These are phyloP conservation scores for Apogon hyalosoma DNA, from an alignment of 2,797 vertebrate genomes.

Conservation along the genomic window DNA sequence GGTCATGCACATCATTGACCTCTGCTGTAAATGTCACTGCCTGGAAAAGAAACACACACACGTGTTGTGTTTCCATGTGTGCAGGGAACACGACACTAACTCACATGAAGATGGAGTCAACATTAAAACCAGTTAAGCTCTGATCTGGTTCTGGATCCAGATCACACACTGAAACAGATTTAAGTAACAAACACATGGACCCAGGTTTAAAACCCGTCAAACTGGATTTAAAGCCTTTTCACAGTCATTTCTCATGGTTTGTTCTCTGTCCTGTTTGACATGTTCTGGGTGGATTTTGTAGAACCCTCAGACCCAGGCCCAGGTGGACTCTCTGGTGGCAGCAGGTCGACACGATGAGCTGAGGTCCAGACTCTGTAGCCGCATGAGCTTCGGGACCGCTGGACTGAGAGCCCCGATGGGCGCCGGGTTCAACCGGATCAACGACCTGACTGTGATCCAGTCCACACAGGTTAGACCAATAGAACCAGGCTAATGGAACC, in stretches of 20 bases:
- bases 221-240: too few species aligned
- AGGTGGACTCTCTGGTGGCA: constrained; percentile 87
- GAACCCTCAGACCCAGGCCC: constrained; percentile 89
- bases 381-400: constrained; percentile 92
- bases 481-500: background rate
- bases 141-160: too few species aligned
- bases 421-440: constrained; percentile 93
- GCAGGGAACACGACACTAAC: too few species aligned
- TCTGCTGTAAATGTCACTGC: constrained; percentile 78
- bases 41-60: constrained; percentile 22
- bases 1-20: constrained; percentile 63
- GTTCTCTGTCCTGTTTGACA: background rate
- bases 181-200: too few species aligned
- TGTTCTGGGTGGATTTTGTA: constrained; percentile 53
- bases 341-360: constrained; percentile 85
- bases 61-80: background rate
- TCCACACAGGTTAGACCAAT: constrained; percentile 88
- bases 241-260: too few species aligned
- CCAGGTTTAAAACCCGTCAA: too few species aligned
- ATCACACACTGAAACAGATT: too few species aligned
- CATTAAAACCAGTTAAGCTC: too few species aligned
- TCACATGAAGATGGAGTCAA: too few species aligned
- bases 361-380: constrained; percentile 85
- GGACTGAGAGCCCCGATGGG: constrained; percentile 95
- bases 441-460: constrained; percentile 95